Percentiles rank a stretch among this genome's conserved stretches.
phyloP scores from a whole-genome alignment of 2,113 vertebrate genomes.

The Terrapene triunguis region DNA sequence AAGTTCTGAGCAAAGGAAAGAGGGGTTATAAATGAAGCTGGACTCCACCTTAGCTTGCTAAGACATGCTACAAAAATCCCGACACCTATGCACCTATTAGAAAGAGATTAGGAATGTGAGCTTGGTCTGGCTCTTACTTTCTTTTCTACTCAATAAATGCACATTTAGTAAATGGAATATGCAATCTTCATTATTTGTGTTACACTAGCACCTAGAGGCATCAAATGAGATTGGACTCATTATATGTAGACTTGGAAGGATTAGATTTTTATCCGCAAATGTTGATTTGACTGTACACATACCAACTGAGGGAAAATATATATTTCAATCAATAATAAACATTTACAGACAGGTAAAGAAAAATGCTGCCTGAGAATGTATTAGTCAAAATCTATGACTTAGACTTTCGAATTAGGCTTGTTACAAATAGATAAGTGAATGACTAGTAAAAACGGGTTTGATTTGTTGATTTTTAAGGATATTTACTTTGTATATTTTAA shows the following conservation, averaged over 20 bases:
- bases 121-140: background rate
- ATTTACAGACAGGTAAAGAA: background rate
- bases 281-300: background rate
- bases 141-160: background rate
- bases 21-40: background rate
- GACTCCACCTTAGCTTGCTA: background rate
- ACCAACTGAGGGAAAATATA: background rate
- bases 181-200: too few species aligned
- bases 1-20: background rate
- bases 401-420: background rate
- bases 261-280: background rate
- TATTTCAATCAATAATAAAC: background rate
- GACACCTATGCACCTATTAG: background rate
- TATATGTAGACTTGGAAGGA: background rate
- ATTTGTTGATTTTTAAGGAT: background rate
- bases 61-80: background rate
- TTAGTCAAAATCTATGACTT: background rate
- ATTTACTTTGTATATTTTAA: background rate
- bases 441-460: background rate
- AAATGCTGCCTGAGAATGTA: background rate
- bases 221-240: fast-evolving
- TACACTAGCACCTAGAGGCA: background rate
- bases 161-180: too few species aligned
- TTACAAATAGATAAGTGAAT: background rate
- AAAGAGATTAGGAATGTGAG: background rate